Evolutionary conservation across 1,140 invertebrate genomes (phyloP), one percentile per base, ranked within the genome.

Genomic region (Hyposmocoma kahamanoa): DNA sequence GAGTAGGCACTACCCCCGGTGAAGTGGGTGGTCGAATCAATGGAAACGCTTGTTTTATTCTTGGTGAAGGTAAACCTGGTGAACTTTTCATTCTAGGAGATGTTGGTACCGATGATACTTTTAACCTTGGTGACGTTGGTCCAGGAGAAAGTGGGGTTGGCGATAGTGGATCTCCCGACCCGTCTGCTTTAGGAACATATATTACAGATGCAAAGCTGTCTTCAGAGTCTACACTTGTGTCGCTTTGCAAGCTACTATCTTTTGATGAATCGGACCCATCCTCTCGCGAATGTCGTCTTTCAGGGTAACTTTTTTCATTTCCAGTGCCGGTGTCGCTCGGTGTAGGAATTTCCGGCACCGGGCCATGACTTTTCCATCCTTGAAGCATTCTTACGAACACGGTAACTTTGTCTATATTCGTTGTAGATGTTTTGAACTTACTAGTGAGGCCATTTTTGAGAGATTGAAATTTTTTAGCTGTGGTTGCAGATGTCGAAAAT

Each of bases 171-270:
- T 90, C 88, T 13, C 87, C 82, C 5, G 86, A 87, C 36, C 87
- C 86, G 32, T 90, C 75, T 22, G 88, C 85, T 76, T 89, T 87
- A 32, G 95, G 95, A 57, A 96, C 92, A 67, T 92, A 96, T 65
- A 97, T 97, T 6, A 97, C 95, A 39, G 95, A 96, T 22, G 94
- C 94, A 72, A 96, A 95, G 81, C 94, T 96, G 62, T 97, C 95
- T 81, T 97, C 95, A 1, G 94, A 96, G 76, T 97, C 95, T 1
- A 97, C 92, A 80, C 95, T 96, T 0, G 96, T 97, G 64, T 97
- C 95, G 77, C 95, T 96, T 74, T 97, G 95, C 38, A 97, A 87
- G 75, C 95, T 96, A 67, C 94, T 95, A 67, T 97, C 95, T 84
- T 97, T 97, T 1, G 94, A 95, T 0, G 95, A 96, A 70, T 97